phyloP scores from a whole-genome alignment of 2,113 vertebrate genomes.

The Colistium nudipinnis region DNA sequence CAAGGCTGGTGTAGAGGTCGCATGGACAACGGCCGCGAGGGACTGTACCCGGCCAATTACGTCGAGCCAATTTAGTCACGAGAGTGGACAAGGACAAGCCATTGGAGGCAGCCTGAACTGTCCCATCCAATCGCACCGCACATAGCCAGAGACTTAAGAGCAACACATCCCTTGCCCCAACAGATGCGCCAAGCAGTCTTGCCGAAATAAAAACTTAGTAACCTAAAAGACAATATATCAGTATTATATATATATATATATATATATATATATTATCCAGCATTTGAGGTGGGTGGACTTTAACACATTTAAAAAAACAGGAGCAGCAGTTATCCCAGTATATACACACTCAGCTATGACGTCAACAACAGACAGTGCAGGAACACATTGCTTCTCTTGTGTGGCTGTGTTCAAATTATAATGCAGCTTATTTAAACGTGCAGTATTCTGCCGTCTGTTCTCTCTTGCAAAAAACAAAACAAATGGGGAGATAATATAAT shows the following conservation, averaged over 20 bases:
- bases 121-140: constrained; percentile 76
- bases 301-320: constrained; percentile 59
- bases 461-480: constrained; percentile 66
- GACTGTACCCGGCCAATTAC: constrained; percentile 98
- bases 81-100: constrained; percentile 69
- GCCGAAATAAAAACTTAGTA: constrained; percentile 81
- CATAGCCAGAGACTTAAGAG: constrained; percentile 84
- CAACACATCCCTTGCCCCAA: constrained; percentile 79
- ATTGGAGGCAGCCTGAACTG: constrained; percentile 83
- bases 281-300: constrained; percentile 70
- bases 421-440: constrained; percentile 73
- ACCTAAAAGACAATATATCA: constrained; percentile 79
- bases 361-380: constrained; percentile 78
- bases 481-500: constrained; percentile 71
- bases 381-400: constrained; percentile 77
- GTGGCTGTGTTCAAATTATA: constrained; percentile 72
- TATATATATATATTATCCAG: constrained; percentile 60
- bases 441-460: constrained; percentile 65
- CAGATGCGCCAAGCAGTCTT: constrained; percentile 80
- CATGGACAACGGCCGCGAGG: constrained; percentile 91
- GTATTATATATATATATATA: constrained; percentile 67
- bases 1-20: constrained; percentile 99
- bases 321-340: constrained; percentile 75
- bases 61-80: constrained; percentile 92
- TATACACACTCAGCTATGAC: constrained; percentile 70